Base-by-base conservation (phyloP, 2,888 invertebrate genomes). In the Drosophila recens region DNA sequence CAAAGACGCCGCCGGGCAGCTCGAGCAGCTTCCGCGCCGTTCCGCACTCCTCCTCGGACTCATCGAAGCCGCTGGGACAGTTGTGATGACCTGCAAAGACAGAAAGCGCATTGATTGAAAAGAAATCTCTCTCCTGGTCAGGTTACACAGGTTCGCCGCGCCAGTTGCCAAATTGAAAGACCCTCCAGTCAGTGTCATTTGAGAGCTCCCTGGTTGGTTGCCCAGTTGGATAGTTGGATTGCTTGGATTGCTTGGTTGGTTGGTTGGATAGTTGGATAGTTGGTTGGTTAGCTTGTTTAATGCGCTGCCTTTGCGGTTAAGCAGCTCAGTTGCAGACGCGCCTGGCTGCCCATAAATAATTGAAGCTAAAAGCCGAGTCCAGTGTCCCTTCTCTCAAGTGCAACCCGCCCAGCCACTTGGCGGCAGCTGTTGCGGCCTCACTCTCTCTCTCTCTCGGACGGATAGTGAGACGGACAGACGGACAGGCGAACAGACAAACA, bases 1-100 rank as follows among this genome's bases (percentile, higher is more conserved):
- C 92, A 91, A 93, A 93, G 8, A 93, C 91, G 42, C 94, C 93
- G 40, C 94, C 94, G 6, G 94, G 94, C 79, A 95, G 90, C 66
- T 94, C 93, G 83, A 92, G 93, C 92, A 92, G 93, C 91, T 92
- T 93, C 87, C 92, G 93, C 85, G 92, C 94, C 73, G 92, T 94
- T 85, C 94, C 95, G 90, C 94, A 96, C 91, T 94, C 94, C 91
- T 94, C 94, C 92, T 96, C 94, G 72, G 95, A 95, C 91, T 96
- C 96, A 91, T 96, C 96, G 89, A 94, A 95, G 11, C 95, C 93
- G 69, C 95, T 94, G 82, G 95, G 94, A 92, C 96, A 94, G 93
- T 95, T 94, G 78, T 93, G 93, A 79, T 91, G 92, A 70, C 93
- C 93, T 93, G 76, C 5, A 87, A 76, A 52, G 57, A 53, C 51